These are phyloP conservation scores for Harpalus rufipes DNA, from an alignment of 2,888 invertebrate genomes.

Conservation along the genomic window DNA sequence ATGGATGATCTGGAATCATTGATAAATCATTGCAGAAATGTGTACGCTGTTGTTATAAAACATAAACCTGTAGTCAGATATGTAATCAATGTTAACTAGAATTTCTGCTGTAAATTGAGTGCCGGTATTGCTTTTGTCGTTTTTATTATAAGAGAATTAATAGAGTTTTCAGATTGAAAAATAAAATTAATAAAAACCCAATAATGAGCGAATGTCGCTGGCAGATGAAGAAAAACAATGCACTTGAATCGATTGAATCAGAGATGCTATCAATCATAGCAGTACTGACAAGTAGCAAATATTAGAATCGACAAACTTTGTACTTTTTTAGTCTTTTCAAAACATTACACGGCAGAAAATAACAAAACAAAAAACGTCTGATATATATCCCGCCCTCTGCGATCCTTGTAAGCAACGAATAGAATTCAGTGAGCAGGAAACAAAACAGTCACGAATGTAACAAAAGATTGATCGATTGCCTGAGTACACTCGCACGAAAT, in stretches of 20 bases:
- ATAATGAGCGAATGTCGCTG: background rate
- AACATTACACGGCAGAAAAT: slow-evolving; percentile 54
- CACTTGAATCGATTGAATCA: slow-evolving; percentile 42
- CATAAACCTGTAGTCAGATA: no score
- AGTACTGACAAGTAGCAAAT: slow-evolving; percentile 52
- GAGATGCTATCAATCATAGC: slow-evolving; percentile 37
- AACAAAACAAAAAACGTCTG: slow-evolving; percentile 51
- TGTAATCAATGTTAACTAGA: no score
- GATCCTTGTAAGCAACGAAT: slow-evolving; percentile 55
- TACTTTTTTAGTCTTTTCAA: slow-evolving; percentile 50
- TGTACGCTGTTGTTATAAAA: background rate
- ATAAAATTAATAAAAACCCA: slow-evolving; percentile 26
- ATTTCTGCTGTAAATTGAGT: no score
- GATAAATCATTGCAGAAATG: background rate
- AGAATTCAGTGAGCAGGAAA: slow-evolving; percentile 57
- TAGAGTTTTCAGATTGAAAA: background rate
- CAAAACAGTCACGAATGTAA: slow-evolving; percentile 62
- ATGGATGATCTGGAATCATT: background rate
- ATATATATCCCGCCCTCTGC: slow-evolving; percentile 47
- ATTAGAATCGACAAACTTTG: slow-evolving; percentile 57
- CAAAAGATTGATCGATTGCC: slow-evolving; percentile 64
- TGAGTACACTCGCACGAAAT: slow-evolving; percentile 55
- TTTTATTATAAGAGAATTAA: background rate
- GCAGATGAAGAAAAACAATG: slow-evolving; percentile 25
- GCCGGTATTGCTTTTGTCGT: no score